Evolutionary conservation across 2,888 invertebrate genomes (phyloP).

Genomic region (Drosophila prolongata): DNA sequence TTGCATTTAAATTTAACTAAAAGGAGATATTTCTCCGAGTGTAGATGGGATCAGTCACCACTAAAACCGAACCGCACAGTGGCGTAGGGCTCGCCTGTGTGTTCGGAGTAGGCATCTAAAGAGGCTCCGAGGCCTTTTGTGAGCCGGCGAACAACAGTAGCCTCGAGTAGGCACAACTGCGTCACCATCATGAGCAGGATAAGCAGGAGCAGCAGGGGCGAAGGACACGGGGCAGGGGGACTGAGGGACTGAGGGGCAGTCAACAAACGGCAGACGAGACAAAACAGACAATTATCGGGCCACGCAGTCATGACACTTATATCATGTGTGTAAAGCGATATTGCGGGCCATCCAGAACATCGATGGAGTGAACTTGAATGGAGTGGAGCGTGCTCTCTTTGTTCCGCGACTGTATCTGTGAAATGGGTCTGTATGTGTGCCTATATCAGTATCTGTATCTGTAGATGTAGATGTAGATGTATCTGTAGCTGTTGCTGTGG

Average conservation of each 20-base stretch:
- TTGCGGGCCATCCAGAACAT: conserved; percentile 53
- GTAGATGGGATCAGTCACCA: conserved; percentile 39
- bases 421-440: not conserved
- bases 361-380: conserved; percentile 45
- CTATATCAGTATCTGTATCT: conserved; percentile 9
- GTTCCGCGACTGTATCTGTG: conserved; percentile 25
- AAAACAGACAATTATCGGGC: conserved; percentile 74
- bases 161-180: conserved; percentile 45
- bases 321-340: conserved; percentile 71
- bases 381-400: conserved; percentile 49
- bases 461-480: conserved; percentile 22
- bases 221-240: conserved; percentile 2
- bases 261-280: conserved; percentile 43
- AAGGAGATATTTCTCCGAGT: conserved; percentile 2
- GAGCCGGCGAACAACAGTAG: conserved; percentile 28
- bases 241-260: conserved; percentile 5
- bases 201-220: conserved; percentile 15
- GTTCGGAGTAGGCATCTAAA: conserved; percentile 6
- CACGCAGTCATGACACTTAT: conserved; percentile 51
- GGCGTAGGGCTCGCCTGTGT: not conserved
- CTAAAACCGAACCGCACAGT: conserved; percentile 30
- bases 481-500: conserved; percentile 18
- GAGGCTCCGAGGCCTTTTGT: conserved; percentile 38
- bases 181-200: conserved; percentile 33
- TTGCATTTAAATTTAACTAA: too few species aligned